These are phyloP conservation scores for Megatriorchis doriae DNA, from an alignment of 2,113 vertebrate genomes.

Conservation along the genomic window DNA sequence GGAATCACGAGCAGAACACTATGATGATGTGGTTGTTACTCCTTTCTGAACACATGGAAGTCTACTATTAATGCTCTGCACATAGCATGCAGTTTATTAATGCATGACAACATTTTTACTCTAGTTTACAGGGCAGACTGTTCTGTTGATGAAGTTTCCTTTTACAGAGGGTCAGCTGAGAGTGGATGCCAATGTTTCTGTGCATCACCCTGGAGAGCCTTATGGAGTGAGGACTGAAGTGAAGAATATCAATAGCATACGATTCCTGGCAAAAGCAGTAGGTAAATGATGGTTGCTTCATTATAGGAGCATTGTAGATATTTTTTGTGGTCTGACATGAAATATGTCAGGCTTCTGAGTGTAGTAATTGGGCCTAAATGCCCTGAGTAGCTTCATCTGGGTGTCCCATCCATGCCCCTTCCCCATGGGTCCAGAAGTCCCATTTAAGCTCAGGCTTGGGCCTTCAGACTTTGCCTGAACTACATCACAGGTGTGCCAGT, in stretches of 20 bases:
- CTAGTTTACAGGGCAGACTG: background rate
- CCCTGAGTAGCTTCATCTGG: background rate
- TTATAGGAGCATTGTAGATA: background rate
- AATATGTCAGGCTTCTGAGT: background rate
- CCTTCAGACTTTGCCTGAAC: background rate
- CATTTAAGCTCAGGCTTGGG: background rate
- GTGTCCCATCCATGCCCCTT: background rate
- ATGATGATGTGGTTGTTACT: background rate
- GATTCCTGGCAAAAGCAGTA: constrained; percentile 89
- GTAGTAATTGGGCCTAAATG: background rate
- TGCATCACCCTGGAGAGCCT: constrained; percentile 86
- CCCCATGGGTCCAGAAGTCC: background rate
- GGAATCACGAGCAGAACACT: background rate
- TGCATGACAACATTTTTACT: background rate
- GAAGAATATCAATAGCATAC: constrained; percentile 96
- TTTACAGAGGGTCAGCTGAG: constrained; percentile 90
- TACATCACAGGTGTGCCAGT: background rate
- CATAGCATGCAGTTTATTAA: background rate
- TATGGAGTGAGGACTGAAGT: constrained; percentile 91
- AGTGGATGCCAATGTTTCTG: constrained; percentile 96
- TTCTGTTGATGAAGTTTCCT: constrained; percentile 25
- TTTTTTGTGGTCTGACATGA: background rate
- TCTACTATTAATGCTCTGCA: background rate
- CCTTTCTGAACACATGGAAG: background rate
- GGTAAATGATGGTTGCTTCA: constrained; percentile 70